These are phyloP conservation scores for Oceanodroma tethys DNA, from an alignment of 2,113 vertebrate genomes.

Conservation along the genomic window DNA sequence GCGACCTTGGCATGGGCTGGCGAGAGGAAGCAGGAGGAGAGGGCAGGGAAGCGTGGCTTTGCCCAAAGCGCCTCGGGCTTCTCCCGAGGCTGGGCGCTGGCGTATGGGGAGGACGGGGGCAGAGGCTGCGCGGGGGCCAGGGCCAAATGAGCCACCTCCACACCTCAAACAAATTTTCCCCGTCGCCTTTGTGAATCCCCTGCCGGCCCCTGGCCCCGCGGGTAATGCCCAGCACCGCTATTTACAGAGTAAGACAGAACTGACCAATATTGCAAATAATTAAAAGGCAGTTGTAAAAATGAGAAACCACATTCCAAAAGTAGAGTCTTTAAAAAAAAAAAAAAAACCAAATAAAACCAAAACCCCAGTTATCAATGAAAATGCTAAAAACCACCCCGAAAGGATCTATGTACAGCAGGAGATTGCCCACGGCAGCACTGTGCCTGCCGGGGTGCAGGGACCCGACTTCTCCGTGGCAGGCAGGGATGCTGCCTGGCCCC, in stretches of 20 bases:
- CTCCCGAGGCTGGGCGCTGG: not conserved
- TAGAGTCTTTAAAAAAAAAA: constrained; percentile 45
- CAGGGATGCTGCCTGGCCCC: not conserved
- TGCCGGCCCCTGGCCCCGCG: fast-evolving
- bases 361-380: constrained; percentile 63
- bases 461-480: not conserved
- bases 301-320: constrained; percentile 74
- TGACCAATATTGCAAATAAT: constrained; percentile 53
- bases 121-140: not conserved
- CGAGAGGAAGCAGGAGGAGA: not conserved
- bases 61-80: too few relatives aligned
- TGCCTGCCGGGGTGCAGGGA: not conserved
- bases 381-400: constrained; percentile 65
- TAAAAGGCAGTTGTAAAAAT: constrained; percentile 65
- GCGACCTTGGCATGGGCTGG: not conserved
- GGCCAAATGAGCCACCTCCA: not conserved
- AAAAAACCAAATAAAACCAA: not conserved
- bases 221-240: constrained; percentile 2
- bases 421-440: constrained; percentile 15
- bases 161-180: not conserved
- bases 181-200: not conserved
- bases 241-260: constrained; percentile 61
- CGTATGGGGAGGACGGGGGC: not conserved
- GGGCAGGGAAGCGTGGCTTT: not conserved
- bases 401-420: constrained; percentile 73